Evolutionary conservation across 2,888 invertebrate species (phyloP), one percentile per base, ranked within the genome.

Genomic region (Marasmarcha lunaedactyla): DNA sequence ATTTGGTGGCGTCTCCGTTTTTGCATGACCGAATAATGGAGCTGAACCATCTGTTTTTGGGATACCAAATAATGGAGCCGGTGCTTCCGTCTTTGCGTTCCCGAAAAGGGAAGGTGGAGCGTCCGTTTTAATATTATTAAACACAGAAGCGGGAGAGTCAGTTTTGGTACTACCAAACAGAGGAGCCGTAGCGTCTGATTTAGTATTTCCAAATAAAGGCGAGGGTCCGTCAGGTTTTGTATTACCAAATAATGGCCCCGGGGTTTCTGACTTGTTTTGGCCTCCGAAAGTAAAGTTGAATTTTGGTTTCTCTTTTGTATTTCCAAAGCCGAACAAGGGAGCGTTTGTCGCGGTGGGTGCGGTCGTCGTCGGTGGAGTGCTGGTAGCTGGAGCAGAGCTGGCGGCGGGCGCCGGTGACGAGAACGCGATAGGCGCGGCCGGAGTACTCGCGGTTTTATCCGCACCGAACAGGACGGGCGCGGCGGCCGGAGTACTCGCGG

Each of bases 221-320:
- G 20, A 3, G 3, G 20, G 20, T 5, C 4, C 20, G 7, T 20
- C 20, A 20, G 20, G 20, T 20, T 20, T 20, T 5, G 20, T 46
- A 20, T 7, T 20, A 3, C 20, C 20, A 20, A 20, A 20, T 7
- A 20, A 5, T 20, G 52, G 33, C 10, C 50, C 33, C 12, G 51
- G 37, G 15, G 49, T 30, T 20, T 64, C 61, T 9, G 54, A 43
- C 44, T 57, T 55, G 36, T 50, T 61, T 50, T 20, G 20, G 25
- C 39, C 54, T 5, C 64, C 61, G 42, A 78, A 77, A 7, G 52
- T 52, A 37, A 78, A 78, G 38, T 54, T 64, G 38, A 74, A 73
- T 43, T 66, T 66, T 0, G 67, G 62, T 40, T 66, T 67, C 3
- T 67, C 71, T 1, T 49, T 20, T 2, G 12, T 13, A 13, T 34